phyloP scores from a whole-genome alignment of 2,113 vertebrate species.

The Myxocyprinus asiaticus region DNA sequence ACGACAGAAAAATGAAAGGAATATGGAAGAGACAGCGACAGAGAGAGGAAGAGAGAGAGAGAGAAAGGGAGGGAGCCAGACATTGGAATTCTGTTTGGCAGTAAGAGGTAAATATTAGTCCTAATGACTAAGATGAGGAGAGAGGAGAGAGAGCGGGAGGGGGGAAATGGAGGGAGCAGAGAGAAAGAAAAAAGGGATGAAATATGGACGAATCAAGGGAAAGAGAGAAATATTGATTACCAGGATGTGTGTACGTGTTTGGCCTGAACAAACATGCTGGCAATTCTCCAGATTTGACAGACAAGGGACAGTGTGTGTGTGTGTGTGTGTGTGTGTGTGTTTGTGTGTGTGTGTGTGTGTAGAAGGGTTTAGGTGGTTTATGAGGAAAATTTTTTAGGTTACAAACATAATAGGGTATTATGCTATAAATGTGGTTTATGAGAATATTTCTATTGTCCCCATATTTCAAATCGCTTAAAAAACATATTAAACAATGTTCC shows the following conservation, averaged over 20 bases:
- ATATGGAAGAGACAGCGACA: not conserved
- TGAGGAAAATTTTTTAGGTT: no score
- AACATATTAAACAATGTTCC: no score
- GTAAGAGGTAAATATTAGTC: conserved; percentile 54
- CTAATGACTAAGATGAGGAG: conserved; percentile 42
- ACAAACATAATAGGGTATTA: no score
- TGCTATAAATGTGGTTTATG: no score
- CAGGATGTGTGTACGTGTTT: conserved; percentile 69
- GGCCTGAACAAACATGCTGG: conserved; percentile 69
- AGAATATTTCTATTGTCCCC: no score
- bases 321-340: no score
- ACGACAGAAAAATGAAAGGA: conserved; percentile 36
- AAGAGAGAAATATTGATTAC: conserved; percentile 72
- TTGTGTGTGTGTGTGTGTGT: no score
- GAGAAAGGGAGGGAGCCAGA: not conserved
- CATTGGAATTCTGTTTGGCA: conserved; percentile 38
- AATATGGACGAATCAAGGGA: conserved; percentile 69
- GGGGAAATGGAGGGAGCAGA: conserved; percentile 19
- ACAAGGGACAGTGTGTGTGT: conserved; percentile 37
- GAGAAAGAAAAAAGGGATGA: conserved; percentile 51
- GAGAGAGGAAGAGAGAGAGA: no score
- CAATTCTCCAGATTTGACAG: conserved; percentile 64
- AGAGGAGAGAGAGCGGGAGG: conserved; percentile 31
- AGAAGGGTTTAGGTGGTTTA: no score
- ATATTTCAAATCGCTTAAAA: no score